Base-by-base conservation (phyloP, 1,140 invertebrate genomes). In the Ceratina japonica region DNA sequence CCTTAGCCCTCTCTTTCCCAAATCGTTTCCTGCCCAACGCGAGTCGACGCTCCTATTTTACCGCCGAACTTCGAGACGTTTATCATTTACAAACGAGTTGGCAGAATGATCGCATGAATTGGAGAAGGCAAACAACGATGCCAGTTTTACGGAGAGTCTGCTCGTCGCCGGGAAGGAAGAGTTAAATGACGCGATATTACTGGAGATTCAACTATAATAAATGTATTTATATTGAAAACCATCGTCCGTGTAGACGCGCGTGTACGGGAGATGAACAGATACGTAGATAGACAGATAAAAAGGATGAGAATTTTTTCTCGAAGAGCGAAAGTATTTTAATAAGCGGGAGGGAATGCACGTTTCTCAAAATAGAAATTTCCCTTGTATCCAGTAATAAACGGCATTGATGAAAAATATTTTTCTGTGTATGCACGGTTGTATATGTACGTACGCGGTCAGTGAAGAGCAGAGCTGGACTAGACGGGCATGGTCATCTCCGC, bases 401-500 rank as follows among this genome's bases (percentile, higher is more conserved):
- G 66, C 69, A 0, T 5, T 49, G 52, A 72, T 10, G n/a, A 65
- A 70, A 22, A 59, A n/a, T 65, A 61, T 56, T 44, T 83, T 80
- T 49, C 12, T 62, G 27, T 12, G 16, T 20, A 64, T 27, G 10
- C 20, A 10, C 10, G 37, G 37, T 3, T 44, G 10, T 44, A 44
- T 44, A 44, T 44, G 10, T 7, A 44, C n/a, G 58, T 61, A 61
- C 76, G 73, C 76, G 37, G 66, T n/a, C 56, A 20, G 52, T n/a
- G 12, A 79, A 70, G 2, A 74, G 44, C 56, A 75, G 18, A 76
- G 70, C 64, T 63, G 22, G 20, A n/a, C 51, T 3, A 56, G n/a
- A 16, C 10, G 7, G 8, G 52, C n/a, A 10, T 10, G 5, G 16
- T 69, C 12, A 18, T 68, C 16, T 75, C 62, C 51, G 63, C 49